These are phyloP conservation scores for Papilio xuthus DNA, from an alignment of 1,140 invertebrate genomes.

Conservation along the genomic window DNA sequence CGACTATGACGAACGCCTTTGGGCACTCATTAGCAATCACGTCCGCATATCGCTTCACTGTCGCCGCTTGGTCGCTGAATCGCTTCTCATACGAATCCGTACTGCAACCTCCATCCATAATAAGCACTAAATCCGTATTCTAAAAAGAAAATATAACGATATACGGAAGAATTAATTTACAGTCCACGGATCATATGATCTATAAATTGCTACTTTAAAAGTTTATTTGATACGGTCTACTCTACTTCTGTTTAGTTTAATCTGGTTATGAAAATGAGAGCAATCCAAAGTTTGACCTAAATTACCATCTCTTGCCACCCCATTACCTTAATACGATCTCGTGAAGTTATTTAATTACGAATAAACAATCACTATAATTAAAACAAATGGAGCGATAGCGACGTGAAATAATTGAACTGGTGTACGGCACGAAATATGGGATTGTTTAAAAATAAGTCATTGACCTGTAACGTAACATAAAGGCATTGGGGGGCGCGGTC, in stretches of 20 bases:
- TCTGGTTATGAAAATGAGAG: not conserved
- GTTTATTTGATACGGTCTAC: too few species aligned
- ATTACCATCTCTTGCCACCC: slow-evolving; percentile 7
- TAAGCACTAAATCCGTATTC: slow-evolving; percentile 72
- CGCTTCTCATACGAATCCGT: slow-evolving; percentile 57
- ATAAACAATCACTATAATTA: slow-evolving; percentile 9
- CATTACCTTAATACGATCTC: slow-evolving; percentile 8
- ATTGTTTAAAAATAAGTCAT: not conserved
- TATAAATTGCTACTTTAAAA: too few species aligned
- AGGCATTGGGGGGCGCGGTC: slow-evolving; percentile 3
- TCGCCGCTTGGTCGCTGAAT: slow-evolving; percentile 64
- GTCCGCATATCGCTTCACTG: slow-evolving; percentile 68
- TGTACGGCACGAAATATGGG: not conserved
- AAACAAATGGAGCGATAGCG: slow-evolving; percentile 10
- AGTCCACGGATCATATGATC: not conserved
- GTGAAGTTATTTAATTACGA: slow-evolving; percentile 12
- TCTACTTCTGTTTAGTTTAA: not conserved
- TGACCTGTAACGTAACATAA: slow-evolving; percentile 5
- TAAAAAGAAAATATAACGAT: slow-evolving; percentile 47
- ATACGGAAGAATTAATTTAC: not conserved
- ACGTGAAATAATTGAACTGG: slow-evolving; percentile 12
- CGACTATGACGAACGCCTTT: slow-evolving; percentile 68
- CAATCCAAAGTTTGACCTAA: not conserved
- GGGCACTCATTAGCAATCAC: slow-evolving; percentile 71
- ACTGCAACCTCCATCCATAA: slow-evolving; percentile 62